Conservation (phyloP, 2,888 invertebrate species). For the Dugesia japonica region DNA sequence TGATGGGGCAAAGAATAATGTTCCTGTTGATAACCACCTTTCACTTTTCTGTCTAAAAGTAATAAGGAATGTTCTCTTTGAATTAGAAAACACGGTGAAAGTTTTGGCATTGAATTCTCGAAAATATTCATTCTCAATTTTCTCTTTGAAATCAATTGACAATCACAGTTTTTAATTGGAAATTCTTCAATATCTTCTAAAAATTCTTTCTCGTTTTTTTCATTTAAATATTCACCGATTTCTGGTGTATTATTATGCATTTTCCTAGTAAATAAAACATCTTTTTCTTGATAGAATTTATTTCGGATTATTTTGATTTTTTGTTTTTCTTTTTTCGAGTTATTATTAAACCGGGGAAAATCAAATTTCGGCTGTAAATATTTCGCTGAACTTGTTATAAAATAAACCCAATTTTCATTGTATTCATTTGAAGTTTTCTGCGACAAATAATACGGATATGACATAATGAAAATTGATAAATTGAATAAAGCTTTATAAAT, state of each 20-base stretch:
- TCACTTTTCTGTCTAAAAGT: background rate
- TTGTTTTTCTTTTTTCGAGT: background rate
- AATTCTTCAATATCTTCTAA: too few species aligned
- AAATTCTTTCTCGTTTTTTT: background rate
- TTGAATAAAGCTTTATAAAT: background rate
- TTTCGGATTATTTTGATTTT: background rate
- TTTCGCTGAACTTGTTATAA: background rate
- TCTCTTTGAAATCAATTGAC: too few species aligned
- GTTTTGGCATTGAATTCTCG: background rate
- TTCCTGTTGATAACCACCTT: background rate
- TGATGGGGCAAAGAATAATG: background rate
- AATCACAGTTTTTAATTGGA: too few species aligned
- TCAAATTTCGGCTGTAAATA: background rate
- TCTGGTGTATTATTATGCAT: background rate
- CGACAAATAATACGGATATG: slow-evolving; percentile 15
- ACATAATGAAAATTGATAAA: background rate
- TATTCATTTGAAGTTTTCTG: background rate
- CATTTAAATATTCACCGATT: background rate
- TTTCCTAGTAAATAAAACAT: background rate
- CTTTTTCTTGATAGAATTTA: background rate
- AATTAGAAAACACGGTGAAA: background rate
- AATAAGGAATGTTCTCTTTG: background rate
- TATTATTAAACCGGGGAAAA: background rate
- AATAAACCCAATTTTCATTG: slow-evolving; percentile 1
- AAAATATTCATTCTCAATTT: too few species aligned